A percentile compares a stretch with the other conserved stretches of the same genome.
Evolutionary conservation across 2,888 invertebrate species (phyloP).

Genomic region (Drosophila mettleri): DNA sequence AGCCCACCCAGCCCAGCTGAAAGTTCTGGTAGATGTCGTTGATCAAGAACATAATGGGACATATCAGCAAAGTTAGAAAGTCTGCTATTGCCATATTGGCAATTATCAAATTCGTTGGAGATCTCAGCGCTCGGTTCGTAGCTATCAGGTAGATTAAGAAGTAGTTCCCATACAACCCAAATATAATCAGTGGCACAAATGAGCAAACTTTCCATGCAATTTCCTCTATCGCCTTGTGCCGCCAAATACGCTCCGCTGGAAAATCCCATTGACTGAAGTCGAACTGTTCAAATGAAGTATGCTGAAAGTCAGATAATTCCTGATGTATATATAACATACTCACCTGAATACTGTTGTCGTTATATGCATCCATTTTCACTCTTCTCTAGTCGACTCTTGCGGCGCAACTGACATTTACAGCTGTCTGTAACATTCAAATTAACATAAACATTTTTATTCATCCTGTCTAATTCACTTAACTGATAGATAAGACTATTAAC

Average conservation of each 20-base stretch:
- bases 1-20: constrained; percentile 90
- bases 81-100: constrained; percentile 91
- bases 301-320: neutral
- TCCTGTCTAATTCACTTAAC: constrained; percentile 53
- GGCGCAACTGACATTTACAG: constrained; percentile 38
- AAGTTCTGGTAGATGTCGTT: constrained; percentile 92
- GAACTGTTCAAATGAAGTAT: constrained; percentile 83
- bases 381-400: constrained; percentile 8
- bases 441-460: constrained; percentile 51
- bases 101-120: constrained; percentile 90
- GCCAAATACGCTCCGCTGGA: constrained; percentile 89
- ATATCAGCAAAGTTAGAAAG: constrained; percentile 88
- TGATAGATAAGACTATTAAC: constrained; percentile 70
- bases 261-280: constrained; percentile 81
- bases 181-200: constrained; percentile 87
- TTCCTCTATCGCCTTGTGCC: constrained; percentile 87
- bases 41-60: constrained; percentile 91
- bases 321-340: neutral
- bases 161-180: constrained; percentile 89
- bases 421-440: constrained; percentile 38
- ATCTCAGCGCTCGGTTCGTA: constrained; percentile 88
- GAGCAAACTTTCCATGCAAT: constrained; percentile 87
- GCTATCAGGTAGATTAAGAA: constrained; percentile 88
- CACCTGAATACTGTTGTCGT: constrained; percentile 31
- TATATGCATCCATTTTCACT: constrained; percentile 41